Percentiles rank a stretch among this genome's conserved stretches.
Conservation (phyloP, 2,797 vertebrate species). For the Masticophis lateralis region DNA sequence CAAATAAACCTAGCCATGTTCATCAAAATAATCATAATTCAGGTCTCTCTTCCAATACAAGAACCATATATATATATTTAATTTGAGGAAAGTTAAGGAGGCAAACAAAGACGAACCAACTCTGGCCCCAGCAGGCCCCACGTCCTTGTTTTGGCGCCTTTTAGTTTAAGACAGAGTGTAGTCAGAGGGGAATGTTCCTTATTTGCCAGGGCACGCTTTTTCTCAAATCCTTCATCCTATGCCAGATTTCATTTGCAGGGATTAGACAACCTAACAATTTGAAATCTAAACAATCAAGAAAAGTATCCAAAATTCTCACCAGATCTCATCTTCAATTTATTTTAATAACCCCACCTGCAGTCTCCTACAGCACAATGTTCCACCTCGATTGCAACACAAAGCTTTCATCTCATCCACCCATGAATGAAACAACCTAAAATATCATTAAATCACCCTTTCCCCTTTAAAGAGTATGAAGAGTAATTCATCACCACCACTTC, state of each 20-base stretch:
- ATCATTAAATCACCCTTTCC: background rate
- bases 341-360: background rate
- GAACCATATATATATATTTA: background rate
- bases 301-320: background rate
- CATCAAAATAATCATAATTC: background rate
- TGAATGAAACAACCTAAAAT: background rate
- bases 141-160: background rate
- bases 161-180: background rate
- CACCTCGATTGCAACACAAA: background rate
- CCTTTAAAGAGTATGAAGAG: background rate
- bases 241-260: background rate
- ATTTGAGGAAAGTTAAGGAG: background rate
- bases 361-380: background rate
- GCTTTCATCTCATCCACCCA: background rate
- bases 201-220: background rate
- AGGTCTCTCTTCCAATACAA: background rate
- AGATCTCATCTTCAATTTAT: background rate
- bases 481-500: background rate
- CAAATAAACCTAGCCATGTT: background rate
- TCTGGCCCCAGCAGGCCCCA: background rate
- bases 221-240: background rate
- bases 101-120: background rate
- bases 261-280: background rate
- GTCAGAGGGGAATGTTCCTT: background rate
- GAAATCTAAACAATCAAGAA: background rate